Evolutionary conservation across 2,888 invertebrate species (phyloP), one percentile per base, ranked within the genome.

Genomic region (Eristalis intricaria): DNA sequence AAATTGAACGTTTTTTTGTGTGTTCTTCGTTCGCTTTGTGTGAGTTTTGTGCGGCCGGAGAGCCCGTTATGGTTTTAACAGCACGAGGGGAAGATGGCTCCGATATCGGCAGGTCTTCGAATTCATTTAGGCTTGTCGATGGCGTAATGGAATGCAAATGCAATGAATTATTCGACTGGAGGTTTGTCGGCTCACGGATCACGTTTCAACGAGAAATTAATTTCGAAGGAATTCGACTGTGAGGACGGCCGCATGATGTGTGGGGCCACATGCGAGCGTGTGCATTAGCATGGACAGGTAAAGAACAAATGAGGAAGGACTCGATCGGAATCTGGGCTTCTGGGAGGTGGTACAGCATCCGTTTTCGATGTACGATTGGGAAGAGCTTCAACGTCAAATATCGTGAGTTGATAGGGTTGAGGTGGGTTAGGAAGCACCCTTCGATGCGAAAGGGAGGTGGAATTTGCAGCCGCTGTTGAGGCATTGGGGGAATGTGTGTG

Each of bases 71-170:
- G 13, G 74, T 77, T 73, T 56, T 70, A 13, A 40, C 63, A 71
- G 64, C 60, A 56, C 63, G 43, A 50, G 50, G 50, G 35, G 5
- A 64, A 74, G 73, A 82, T 85, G 64, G 15, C 29, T 64, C 29
- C 35, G 68, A 81, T 81, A 60, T 19, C 19, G 50, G 19, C 2
- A 13, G 19, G 15, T 15, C 38, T 68, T 63, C 23, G 68, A 71
- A 81, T 81, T 66, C 76, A 73, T 77, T 82, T 69, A 66, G 43
- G 32, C 64, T n/a, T 40, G 68, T 40, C 60, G 60, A 85, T 79
- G 79, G 75, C 7, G 32, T 35, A 71, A 63, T 80, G 69, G 56
- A 79, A 84, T 84, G 78, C 74, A 82, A 85, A 85, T 77, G 50
- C 23, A 38, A 64, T 71, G 58, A 68, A 76, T 70, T 65, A 75